Conservation (phyloP, 2,113 vertebrate species). For the Syrrhaptes paradoxus region DNA sequence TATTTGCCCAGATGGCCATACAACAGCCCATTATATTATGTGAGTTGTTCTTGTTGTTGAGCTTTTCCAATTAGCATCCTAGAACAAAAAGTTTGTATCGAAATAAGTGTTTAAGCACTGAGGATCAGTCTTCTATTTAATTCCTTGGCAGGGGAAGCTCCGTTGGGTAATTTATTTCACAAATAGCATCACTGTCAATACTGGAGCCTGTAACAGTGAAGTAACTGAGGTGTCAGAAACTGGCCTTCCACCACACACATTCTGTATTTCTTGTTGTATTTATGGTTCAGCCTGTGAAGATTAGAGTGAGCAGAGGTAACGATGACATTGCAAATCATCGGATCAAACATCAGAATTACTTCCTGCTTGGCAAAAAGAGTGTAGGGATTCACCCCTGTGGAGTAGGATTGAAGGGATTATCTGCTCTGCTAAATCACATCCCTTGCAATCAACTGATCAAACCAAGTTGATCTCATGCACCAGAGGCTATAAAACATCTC, state of each 20-base stretch:
- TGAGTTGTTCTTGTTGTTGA: not conserved
- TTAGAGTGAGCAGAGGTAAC: not conserved
- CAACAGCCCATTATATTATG: not conserved
- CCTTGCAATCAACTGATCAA: not conserved
- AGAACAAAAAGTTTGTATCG: not conserved
- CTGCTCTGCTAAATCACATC: not conserved
- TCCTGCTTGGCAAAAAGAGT: not conserved
- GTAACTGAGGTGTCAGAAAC: not conserved
- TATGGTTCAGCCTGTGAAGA: not conserved
- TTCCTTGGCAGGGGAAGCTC: not conserved
- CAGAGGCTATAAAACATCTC: not conserved
- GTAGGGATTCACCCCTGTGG: fast-evolving
- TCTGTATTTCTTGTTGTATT: not conserved
- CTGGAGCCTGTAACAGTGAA: not conserved
- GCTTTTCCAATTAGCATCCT: not conserved
- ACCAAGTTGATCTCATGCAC: not conserved
- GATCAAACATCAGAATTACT: not conserved
- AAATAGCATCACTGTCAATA: not conserved
- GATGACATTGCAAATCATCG: not conserved
- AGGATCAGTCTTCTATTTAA: not conserved
- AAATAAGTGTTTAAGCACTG: not conserved
- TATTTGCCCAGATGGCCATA: not conserved
- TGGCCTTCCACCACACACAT: not conserved
- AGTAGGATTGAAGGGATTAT: not conserved
- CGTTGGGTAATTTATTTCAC: not conserved